These are phyloP conservation scores for Eudemis profundana DNA, from an alignment of 2,888 invertebrate species.

Conservation along the genomic window DNA sequence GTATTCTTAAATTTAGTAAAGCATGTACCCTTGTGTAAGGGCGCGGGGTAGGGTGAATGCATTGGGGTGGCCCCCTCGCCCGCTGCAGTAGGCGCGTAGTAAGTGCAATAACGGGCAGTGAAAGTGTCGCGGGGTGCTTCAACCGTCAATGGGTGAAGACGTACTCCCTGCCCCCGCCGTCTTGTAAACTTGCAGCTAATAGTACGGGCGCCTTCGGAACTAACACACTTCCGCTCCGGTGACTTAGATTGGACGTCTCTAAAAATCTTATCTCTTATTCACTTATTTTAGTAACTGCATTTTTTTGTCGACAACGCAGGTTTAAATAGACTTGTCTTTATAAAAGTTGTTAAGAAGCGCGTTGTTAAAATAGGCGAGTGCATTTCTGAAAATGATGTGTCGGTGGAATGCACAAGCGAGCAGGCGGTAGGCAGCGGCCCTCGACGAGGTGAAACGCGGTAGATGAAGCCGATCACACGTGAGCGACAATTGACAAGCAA, in stretches of 20 bases:
- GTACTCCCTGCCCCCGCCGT: conserved; percentile 82
- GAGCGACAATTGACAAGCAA: conserved; percentile 65
- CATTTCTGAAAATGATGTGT: not conserved
- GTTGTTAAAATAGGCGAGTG: not conserved
- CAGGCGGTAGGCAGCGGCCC: conserved; percentile 10
- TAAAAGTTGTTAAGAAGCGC: no score
- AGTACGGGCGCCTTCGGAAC: conserved; percentile 66
- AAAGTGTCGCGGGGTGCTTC: conserved; percentile 84
- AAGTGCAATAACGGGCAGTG: conserved; percentile 85
- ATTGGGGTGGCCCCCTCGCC: conserved; percentile 72
- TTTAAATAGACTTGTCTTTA: not conserved
- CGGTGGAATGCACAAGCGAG: not conserved
- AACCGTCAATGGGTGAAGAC: conserved; percentile 85
- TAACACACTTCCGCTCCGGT: conserved; percentile 47
- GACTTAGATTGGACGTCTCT: conserved; percentile 19
- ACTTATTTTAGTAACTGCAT: not conserved
- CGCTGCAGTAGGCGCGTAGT: conserved; percentile 83
- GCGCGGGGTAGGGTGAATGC: conserved; percentile 77
- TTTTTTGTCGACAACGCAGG: not conserved
- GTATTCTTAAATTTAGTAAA: conserved; percentile 72
- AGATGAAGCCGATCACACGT: conserved; percentile 46
- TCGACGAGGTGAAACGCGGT: conserved; percentile 39
- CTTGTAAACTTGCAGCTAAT: conserved; percentile 80
- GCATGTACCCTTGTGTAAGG: conserved; percentile 72
- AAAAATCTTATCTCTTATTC: not conserved